Conservation (phyloP, 2,113 vertebrate species). For the Phyllostomus hastatus region DNA sequence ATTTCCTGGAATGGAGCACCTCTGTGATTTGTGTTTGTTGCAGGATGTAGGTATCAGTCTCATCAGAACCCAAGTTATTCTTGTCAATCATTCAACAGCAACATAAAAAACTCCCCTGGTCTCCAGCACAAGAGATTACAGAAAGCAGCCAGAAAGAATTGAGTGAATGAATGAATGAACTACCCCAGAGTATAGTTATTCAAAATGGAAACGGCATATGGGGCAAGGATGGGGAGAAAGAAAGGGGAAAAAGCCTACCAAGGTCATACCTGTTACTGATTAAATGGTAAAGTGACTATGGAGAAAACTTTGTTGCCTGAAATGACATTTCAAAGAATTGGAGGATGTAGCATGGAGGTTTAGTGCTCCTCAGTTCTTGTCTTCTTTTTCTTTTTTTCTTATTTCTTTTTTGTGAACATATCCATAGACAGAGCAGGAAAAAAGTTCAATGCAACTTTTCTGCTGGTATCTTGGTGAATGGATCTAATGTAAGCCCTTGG, state of each 20-base stretch:
- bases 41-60: background rate
- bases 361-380: background rate
- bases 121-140: background rate
- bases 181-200: constrained; percentile 13
- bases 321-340: background rate
- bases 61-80: constrained; percentile 41
- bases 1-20: background rate
- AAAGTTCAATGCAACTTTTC: background rate
- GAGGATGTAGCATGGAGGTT: background rate
- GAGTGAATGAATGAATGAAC: background rate
- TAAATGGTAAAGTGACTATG: background rate
- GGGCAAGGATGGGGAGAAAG: background rate
- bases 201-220: constrained; percentile 3
- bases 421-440: background rate
- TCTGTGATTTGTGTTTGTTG: constrained; percentile 2
- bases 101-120: background rate
- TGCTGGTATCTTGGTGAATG: background rate
- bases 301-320: background rate
- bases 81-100: constrained; percentile 18
- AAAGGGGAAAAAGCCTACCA: background rate
- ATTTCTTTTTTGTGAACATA: background rate
- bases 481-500: background rate
- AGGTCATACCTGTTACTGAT: constrained; percentile 29
- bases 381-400: background rate
- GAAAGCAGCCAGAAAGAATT: background rate